phyloP scores from a whole-genome alignment of 2,888 invertebrate genomes.

The Pyrrhosoma nymphula region DNA sequence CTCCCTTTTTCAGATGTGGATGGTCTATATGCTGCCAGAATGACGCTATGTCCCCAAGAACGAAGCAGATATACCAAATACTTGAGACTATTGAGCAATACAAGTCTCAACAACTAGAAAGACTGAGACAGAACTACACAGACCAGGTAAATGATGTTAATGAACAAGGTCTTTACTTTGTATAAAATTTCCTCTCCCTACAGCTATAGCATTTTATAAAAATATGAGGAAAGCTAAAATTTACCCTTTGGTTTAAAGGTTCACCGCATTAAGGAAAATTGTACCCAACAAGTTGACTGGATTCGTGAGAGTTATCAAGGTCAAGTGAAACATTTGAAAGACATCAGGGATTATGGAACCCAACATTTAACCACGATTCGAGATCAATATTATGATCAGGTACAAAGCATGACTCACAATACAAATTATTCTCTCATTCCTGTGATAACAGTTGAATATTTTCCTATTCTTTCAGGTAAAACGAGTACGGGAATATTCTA shows the following conservation, averaged over 20 bases:
- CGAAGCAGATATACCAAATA: slow-evolving; percentile 92
- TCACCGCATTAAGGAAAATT: slow-evolving; percentile 94
- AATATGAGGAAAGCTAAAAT: background rate
- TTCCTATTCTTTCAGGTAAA: slow-evolving; percentile 84
- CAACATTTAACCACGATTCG: slow-evolving; percentile 90
- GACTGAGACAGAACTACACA: slow-evolving; percentile 93
- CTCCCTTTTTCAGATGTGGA: slow-evolving; percentile 82
- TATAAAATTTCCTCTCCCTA: too few relatives aligned
- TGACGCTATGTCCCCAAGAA: slow-evolving; percentile 84
- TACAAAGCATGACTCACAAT: slow-evolving; percentile 75
- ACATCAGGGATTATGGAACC: slow-evolving; percentile 95
- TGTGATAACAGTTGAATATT: background rate
- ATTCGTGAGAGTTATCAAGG: slow-evolving; percentile 94
- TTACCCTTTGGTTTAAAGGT: slow-evolving; percentile 80
- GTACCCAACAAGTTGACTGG: slow-evolving; percentile 95
- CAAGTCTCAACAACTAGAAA: slow-evolving; percentile 92
- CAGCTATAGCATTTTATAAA: too few relatives aligned
- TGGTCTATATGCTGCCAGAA: slow-evolving; percentile 87
- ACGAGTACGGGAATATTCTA: slow-evolving; percentile 94
- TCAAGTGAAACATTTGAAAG: slow-evolving; percentile 91
- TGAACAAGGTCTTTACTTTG: too few relatives aligned
- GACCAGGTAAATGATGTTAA: slow-evolving; percentile 83
- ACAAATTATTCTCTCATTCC: background rate
- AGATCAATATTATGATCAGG: slow-evolving; percentile 97
- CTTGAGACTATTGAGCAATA: slow-evolving; percentile 94